phyloP scores from a whole-genome alignment of 2,113 vertebrate genomes.

The Heptranchias perlo region DNA sequence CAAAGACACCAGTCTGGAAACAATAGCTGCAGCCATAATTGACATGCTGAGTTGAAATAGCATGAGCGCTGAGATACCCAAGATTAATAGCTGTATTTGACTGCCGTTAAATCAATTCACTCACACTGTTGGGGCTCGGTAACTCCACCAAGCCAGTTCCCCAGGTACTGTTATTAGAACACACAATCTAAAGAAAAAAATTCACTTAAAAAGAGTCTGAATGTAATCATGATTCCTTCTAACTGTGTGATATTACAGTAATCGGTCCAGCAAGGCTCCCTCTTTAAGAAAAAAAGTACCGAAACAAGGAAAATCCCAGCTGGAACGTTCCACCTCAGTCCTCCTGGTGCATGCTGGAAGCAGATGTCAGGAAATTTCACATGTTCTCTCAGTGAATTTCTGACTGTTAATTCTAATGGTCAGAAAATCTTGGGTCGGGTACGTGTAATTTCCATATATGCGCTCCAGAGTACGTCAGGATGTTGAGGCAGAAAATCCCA shows the following conservation, averaged over 20 bases:
- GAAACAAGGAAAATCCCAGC: too few relatives aligned
- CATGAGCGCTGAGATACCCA: not conserved
- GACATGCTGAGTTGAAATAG: not conserved
- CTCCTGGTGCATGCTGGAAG: not conserved
- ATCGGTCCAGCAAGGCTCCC: too few relatives aligned
- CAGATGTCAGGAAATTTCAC: not conserved
- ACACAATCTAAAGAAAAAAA: not conserved
- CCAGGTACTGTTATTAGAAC: not conserved
- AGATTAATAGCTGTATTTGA: not conserved
- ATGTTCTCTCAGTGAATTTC: not conserved
- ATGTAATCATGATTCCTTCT: not conserved
- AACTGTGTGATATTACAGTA: not conserved
- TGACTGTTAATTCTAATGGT: not conserved
- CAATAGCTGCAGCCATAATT: not conserved
- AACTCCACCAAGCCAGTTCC: not conserved
- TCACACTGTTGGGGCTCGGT: not conserved
- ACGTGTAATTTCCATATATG: too few relatives aligned
- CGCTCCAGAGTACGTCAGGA: too few relatives aligned
- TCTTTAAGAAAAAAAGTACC: too few relatives aligned
- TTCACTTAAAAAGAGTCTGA: not conserved
- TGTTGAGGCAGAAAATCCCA: too few relatives aligned
- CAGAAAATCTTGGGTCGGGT: not conserved
- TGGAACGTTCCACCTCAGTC: too few relatives aligned
- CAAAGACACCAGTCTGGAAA: not conserved
- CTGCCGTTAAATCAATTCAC: not conserved